phyloP scores from a whole-genome alignment of 1,140 invertebrate species.

The Chymomyza costata region DNA sequence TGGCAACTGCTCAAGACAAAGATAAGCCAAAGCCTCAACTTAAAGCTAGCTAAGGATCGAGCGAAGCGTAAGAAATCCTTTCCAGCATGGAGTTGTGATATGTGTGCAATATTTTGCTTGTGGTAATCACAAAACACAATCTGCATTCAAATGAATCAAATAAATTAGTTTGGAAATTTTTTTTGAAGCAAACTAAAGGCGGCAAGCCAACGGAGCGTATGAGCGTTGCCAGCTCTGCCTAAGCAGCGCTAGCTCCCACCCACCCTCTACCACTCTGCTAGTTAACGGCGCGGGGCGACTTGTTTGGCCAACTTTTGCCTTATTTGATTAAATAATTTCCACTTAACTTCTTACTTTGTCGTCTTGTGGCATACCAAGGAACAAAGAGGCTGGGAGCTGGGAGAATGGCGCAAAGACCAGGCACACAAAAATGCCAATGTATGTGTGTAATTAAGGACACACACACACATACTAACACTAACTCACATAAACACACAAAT shows the following conservation, averaged over 20 bases:
- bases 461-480: slow-evolving; percentile 36
- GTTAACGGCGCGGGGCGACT: too few relatives aligned
- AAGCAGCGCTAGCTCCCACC: neutral
- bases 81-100: slow-evolving; percentile 12
- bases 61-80: slow-evolving; percentile 6
- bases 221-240: slow-evolving; percentile 4
- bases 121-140: slow-evolving; percentile 49
- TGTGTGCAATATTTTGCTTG: slow-evolving; percentile 4
- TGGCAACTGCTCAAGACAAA: slow-evolving; percentile 21
- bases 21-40: slow-evolving; percentile 34
- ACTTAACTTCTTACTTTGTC: slow-evolving; percentile 58
- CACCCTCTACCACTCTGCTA: too few relatives aligned
- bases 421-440: slow-evolving; percentile 48
- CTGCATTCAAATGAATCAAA: slow-evolving; percentile 72
- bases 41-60: neutral
- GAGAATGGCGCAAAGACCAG: slow-evolving; percentile 11
- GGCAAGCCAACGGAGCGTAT: slow-evolving; percentile 12
- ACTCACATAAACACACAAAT: slow-evolving; percentile 35
- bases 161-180: slow-evolving; percentile 64
- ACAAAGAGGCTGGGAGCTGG: slow-evolving; percentile 6
- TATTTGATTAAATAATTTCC: slow-evolving; percentile 73
- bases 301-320: slow-evolving; percentile 39
- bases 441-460: slow-evolving; percentile 49
- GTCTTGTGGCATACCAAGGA: slow-evolving; percentile 15
- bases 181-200: slow-evolving; percentile 35